These are phyloP conservation scores for Natrix natrix DNA, from an alignment of 2,797 vertebrate species.

Conservation along the genomic window DNA sequence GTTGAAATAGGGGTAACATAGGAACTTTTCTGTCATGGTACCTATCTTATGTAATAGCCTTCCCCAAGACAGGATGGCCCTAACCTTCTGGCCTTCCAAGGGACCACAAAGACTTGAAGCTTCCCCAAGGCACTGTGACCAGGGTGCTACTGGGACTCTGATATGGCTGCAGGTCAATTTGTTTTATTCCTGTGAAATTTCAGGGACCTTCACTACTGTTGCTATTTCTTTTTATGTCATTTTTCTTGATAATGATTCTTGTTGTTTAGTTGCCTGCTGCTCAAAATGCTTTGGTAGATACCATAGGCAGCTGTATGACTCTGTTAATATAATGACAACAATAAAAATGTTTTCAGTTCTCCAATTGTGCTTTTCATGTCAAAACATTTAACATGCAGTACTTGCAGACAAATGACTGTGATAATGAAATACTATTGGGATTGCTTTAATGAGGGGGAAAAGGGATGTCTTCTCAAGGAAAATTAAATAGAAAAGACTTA, in stretches of 20 bases:
- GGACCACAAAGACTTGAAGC: background rate
- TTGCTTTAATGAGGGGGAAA: background rate
- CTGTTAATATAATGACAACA: background rate
- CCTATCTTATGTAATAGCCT: background rate
- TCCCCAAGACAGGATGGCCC: background rate
- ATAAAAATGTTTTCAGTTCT: background rate
- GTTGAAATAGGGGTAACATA: background rate
- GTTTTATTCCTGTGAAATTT: background rate
- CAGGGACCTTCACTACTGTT: background rate
- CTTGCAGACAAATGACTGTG: background rate
- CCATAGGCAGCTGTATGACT: background rate
- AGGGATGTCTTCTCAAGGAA: background rate
- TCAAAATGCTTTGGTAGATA: background rate
- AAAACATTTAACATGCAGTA: background rate
- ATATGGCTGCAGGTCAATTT: background rate
- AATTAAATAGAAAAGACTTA: slow-evolving; percentile 3
- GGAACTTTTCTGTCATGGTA: background rate
- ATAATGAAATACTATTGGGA: background rate
- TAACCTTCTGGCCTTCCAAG: background rate
- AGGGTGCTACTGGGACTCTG: background rate
- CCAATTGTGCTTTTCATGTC: background rate
- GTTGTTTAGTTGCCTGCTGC: background rate
- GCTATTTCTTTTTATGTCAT: background rate
- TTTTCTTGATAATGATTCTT: background rate
- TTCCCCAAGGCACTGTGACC: background rate